Conservation (phyloP, 2,797 vertebrate species). For the Peromyscus nudipes region DNA sequence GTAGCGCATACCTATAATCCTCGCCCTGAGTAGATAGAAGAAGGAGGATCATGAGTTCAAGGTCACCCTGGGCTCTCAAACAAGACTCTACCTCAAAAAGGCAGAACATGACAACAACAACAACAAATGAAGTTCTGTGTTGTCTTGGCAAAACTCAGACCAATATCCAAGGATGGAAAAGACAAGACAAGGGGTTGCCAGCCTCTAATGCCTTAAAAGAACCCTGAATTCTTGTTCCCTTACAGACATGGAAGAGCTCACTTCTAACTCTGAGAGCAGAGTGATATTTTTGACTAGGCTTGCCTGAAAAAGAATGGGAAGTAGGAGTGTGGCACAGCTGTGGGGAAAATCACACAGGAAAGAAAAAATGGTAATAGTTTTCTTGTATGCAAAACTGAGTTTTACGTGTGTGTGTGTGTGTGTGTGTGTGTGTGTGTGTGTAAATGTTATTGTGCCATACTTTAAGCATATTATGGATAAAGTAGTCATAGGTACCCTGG, state of each 20-base stretch:
- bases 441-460: background rate
- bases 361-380: background rate
- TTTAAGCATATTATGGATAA: conserved; percentile 31
- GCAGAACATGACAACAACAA: background rate
- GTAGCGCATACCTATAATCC: background rate
- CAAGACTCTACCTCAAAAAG: background rate
- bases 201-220: background rate
- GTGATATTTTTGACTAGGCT: background rate
- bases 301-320: conserved; percentile 5
- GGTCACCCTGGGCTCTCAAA: background rate
- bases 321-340: background rate
- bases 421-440: background rate
- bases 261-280: background rate
- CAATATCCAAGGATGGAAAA: background rate
- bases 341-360: background rate
- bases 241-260: background rate
- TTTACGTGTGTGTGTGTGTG: background rate
- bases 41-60: background rate
- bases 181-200: background rate
- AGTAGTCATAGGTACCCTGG: background rate
- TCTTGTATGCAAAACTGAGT: conserved; percentile 36
- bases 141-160: background rate
- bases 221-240: background rate
- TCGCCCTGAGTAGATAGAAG: background rate
- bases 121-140: background rate